phyloP scores from a whole-genome alignment of 2,113 vertebrate species.

The Archilochus colubris region DNA sequence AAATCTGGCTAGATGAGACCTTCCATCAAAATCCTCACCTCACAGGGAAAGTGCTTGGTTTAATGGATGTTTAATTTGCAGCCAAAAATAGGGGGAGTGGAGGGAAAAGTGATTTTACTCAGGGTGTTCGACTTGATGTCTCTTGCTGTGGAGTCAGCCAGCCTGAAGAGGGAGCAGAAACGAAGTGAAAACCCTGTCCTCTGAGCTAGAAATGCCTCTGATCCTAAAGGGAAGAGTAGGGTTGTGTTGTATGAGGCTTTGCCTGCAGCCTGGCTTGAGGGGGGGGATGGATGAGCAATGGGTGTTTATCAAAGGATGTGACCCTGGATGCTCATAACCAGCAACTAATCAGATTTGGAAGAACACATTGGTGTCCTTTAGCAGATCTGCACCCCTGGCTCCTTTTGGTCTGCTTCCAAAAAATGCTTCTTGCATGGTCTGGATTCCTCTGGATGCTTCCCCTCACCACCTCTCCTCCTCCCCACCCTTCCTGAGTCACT shows the following conservation, averaged over 20 bases:
- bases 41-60: accelerated
- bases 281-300: background rate
- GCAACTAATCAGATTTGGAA: background rate
- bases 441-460: slow-evolving; percentile 36
- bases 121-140: accelerated
- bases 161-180: slow-evolving; percentile 60
- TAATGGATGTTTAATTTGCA: background rate
- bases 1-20: background rate
- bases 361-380: background rate
- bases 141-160: slow-evolving; percentile 17
- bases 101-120: accelerated
- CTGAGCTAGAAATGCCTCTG: background rate
- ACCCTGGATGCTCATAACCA: slow-evolving; percentile 17
- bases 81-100: accelerated
- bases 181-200: background rate
- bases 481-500: background rate
- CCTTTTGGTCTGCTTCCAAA: background rate
- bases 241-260: background rate
- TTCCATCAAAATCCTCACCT: background rate
- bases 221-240: background rate
- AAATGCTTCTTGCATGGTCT: background rate
- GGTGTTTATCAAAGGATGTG: background rate
- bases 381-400: background rate
- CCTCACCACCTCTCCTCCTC: background rate
- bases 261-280: background rate